These are phyloP conservation scores for Synanceia verrucosa DNA, from an alignment of 2,797 vertebrate species.

Conservation along the genomic window DNA sequence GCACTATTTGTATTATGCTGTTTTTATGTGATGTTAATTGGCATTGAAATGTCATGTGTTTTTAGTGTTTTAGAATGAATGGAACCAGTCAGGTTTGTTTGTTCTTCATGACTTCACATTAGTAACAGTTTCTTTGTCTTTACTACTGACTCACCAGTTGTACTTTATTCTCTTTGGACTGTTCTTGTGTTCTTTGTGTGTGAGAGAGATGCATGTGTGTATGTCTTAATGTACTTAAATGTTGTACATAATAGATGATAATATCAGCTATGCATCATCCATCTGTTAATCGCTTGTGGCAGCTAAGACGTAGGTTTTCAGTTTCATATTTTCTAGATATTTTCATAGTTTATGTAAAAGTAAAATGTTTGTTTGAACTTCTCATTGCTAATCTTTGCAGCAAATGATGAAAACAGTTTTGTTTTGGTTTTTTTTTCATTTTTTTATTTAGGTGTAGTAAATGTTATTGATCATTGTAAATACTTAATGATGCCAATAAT, in stretches of 20 bases:
- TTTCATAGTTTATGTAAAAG: constrained; percentile 8
- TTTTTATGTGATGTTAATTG: background rate
- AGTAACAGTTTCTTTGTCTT: constrained; percentile 7
- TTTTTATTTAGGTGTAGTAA: constrained; percentile 2
- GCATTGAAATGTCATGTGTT: background rate
- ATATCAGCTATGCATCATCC: background rate
- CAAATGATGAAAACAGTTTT: background rate
- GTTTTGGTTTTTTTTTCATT: background rate
- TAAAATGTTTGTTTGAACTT: background rate
- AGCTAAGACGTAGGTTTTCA: constrained; percentile 48
- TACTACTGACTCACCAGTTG: background rate
- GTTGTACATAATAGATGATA: constrained; percentile 15
- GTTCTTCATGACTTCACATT: background rate
- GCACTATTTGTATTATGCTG: constrained; percentile 3
- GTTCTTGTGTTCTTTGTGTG: background rate
- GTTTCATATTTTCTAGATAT: constrained; percentile 5
- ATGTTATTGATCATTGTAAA: constrained; percentile 41
- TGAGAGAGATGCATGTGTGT: background rate
- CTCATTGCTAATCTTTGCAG: background rate
- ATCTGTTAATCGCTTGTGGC: constrained; percentile 25
- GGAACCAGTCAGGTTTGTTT: background rate
- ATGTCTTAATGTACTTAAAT: too few relatives aligned
- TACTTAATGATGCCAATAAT: constrained; percentile 10
- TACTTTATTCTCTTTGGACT: constrained; percentile 1
- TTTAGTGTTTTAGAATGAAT: background rate